phyloP scores from a whole-genome alignment of 2,888 invertebrate genomes.

The Gandaritis pyraliata region DNA sequence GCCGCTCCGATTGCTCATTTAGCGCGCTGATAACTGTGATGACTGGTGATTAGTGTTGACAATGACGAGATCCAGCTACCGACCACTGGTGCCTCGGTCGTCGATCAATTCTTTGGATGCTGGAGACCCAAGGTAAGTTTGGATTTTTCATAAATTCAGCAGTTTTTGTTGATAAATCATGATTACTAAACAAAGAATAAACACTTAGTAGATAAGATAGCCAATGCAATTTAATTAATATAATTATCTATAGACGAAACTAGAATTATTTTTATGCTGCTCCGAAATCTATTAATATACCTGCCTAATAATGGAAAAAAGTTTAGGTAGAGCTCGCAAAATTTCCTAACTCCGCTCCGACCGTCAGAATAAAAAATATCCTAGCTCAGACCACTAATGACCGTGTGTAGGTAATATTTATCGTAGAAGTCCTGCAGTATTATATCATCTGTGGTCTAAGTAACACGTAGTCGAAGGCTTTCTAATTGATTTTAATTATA shows the following conservation, averaged over 20 bases:
- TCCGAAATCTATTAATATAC: no score
- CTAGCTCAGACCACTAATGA: no score
- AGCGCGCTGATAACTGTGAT: conserved; percentile 37
- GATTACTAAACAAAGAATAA: not conserved
- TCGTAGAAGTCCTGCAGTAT: no score
- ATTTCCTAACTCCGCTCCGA: no score
- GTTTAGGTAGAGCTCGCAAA: no score
- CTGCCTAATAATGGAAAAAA: no score
- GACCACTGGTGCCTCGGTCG: conserved; percentile 73
- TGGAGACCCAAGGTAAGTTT: conserved; percentile 71
- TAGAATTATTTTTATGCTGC: not conserved
- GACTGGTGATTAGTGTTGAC: conserved; percentile 28
- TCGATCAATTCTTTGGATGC: conserved; percentile 72
- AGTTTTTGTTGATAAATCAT: not conserved
- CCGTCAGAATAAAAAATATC: no score
- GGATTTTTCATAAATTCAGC: no score
- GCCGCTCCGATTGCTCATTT: conserved; percentile 60
- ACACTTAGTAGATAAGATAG: no score
- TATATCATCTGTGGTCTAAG: not conserved
- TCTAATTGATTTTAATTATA: conserved; percentile 13
- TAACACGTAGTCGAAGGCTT: not conserved
- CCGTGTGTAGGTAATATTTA: no score
- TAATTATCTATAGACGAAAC: not conserved
- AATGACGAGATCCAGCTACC: conserved; percentile 78
- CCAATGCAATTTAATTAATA: no score